These are phyloP conservation scores for Cyrtonyx montezumae DNA, from an alignment of 2,113 vertebrate species.

Conservation along the genomic window DNA sequence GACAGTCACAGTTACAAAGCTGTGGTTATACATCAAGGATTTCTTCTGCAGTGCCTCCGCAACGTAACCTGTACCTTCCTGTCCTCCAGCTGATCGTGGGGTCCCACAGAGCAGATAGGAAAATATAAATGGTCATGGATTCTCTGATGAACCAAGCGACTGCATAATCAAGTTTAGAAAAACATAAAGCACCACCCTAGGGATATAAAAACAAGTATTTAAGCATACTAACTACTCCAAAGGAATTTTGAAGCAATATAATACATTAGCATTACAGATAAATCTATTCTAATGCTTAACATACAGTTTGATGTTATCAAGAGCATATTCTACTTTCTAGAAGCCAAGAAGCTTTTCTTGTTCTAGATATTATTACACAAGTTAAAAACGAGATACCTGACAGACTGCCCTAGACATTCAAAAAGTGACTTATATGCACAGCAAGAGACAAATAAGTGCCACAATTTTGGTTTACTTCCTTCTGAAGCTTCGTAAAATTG, in stretches of 20 bases:
- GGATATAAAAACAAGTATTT: slow-evolving; percentile 13
- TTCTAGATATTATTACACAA: background rate
- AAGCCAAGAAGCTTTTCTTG: background rate
- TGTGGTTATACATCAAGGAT: slow-evolving; percentile 91
- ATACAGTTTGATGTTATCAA: background rate
- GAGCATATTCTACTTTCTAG: background rate
- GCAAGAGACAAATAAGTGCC: background rate
- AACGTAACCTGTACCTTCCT: slow-evolving; percentile 93
- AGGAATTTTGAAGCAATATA: background rate
- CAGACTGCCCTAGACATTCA: background rate
- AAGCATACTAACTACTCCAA: background rate
- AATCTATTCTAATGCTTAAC: background rate
- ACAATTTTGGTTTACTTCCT: background rate
- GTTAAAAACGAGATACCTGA: background rate
- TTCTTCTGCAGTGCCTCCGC: slow-evolving; percentile 97
- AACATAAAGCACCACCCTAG: slow-evolving; percentile 88
- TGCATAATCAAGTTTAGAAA: slow-evolving; percentile 98
- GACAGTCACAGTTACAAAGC: slow-evolving; percentile 74
- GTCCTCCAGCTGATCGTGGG: slow-evolving; percentile 99
- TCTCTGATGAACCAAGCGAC: slow-evolving; percentile 99
- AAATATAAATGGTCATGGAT: slow-evolving; percentile 98
- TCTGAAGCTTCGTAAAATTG: background rate
- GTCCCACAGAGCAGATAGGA: slow-evolving; percentile 97
- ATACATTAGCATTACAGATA: background rate
- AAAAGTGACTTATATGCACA: background rate